Percentiles rank a stretch among this genome's conserved stretches.
Conservation (phyloP, 2,797 vertebrate genomes). For the Acanthiza pusilla region DNA sequence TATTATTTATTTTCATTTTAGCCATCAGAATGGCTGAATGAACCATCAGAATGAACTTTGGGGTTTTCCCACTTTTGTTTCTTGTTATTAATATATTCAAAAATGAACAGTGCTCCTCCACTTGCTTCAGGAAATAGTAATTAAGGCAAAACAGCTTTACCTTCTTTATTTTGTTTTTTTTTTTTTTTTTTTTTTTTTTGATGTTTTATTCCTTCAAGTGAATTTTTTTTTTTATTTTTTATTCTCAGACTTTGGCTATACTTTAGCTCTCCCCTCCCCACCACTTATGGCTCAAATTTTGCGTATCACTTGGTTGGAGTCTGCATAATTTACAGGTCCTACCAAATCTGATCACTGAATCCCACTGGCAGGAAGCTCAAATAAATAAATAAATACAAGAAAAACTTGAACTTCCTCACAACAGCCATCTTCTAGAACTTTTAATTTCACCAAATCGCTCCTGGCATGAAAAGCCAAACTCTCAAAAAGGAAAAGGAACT, state of each 20-base stretch:
- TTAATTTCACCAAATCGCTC: neutral
- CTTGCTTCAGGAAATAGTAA: neutral
- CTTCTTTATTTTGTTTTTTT: neutral
- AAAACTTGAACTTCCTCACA: neutral
- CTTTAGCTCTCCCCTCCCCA: neutral
- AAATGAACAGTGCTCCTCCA: neutral
- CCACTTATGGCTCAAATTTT: neutral
- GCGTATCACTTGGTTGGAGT: rapidly evolving
- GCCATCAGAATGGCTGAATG: neutral
- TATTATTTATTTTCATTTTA: neutral
- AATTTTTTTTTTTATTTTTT: neutral
- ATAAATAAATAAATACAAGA: neutral
- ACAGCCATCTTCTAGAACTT: neutral
- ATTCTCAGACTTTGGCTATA: neutral
- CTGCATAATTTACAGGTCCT: neutral
- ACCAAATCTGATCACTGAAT: neutral
- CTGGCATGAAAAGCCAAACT: neutral
- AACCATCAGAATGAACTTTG: neutral
- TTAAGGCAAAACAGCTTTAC: neutral
- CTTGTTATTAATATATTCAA: neutral
- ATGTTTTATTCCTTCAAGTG: neutral
- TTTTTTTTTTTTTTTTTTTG: neutral
- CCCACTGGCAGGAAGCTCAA: neutral
- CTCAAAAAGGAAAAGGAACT: neutral
- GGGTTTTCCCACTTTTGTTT: neutral